phyloP scores from a whole-genome alignment of 2,113 vertebrate species.

The Psilopsiagon aymara region DNA sequence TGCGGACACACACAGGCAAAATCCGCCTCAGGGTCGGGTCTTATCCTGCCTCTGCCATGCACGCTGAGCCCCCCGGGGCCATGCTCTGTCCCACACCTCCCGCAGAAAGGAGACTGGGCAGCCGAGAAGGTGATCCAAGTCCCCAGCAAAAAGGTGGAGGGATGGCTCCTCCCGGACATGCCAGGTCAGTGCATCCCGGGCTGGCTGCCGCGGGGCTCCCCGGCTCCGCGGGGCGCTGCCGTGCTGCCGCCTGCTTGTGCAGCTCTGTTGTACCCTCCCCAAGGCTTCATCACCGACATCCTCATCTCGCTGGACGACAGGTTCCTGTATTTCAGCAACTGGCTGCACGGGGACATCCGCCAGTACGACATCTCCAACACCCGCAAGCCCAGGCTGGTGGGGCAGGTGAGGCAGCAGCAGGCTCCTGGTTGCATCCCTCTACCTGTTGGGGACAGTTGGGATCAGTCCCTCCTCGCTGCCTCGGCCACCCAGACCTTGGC shows the following conservation, averaged over 20 bases:
- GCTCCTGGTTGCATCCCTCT: neutral
- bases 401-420: conserved; percentile 78
- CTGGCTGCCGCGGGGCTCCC: neutral
- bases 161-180: conserved; percentile 90
- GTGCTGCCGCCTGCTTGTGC: accelerated
- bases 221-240: accelerated
- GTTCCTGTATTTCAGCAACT: conserved; percentile 93
- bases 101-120: conserved; percentile 84
- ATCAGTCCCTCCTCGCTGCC: neutral
- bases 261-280: neutral
- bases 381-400: conserved; percentile 77
- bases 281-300: conserved; percentile 93
- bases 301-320: conserved; percentile 90
- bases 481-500: neutral
- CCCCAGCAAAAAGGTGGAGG: conserved; percentile 88
- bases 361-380: conserved; percentile 90
- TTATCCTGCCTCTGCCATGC: neutral
- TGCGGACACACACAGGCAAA: accelerated
- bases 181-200: conserved; percentile 75
- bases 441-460: neutral
- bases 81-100: neutral
- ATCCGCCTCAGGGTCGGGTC: accelerated
- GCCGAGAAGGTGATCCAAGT: conserved; percentile 90
- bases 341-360: conserved; percentile 90
- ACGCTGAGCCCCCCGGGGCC: neutral